These are phyloP conservation scores for Siniperca undulata DNA, from an alignment of 2,797 vertebrate genomes.

Conservation along the genomic window DNA sequence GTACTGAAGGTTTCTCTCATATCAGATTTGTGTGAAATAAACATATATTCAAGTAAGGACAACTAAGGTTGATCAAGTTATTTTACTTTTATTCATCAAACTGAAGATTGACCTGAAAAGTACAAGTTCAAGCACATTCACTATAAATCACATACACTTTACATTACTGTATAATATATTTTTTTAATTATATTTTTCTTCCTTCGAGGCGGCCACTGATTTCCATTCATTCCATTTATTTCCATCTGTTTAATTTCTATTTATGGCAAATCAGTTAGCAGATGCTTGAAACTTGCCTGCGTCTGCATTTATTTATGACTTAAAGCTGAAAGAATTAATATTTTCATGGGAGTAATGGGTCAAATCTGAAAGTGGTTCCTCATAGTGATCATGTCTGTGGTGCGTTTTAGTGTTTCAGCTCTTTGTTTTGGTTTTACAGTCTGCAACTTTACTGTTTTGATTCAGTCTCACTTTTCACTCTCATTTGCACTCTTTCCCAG, in stretches of 20 bases:
- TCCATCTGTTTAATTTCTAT: slow-evolving; percentile 1
- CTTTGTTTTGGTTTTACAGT: neutral
- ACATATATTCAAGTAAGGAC: neutral
- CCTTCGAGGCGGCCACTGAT: neutral
- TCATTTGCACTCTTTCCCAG: neutral
- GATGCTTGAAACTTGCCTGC: neutral
- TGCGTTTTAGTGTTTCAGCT: neutral
- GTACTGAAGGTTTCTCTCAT: neutral
- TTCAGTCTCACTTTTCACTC: neutral
- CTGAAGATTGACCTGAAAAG: neutral
- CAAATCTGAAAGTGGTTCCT: neutral
- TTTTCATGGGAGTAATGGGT: neutral
- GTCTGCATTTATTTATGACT: neutral
- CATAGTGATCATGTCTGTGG: neutral
- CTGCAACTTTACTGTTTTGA: neutral
- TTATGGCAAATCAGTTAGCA: neutral
- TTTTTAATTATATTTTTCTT: neutral
- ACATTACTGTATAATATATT: neutral
- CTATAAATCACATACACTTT: slow-evolving; percentile 3
- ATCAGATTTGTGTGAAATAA: neutral
- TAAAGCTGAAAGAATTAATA: neutral
- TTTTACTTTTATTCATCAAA: neutral
- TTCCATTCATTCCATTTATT: neutral
- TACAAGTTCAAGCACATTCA: slow-evolving; percentile 1
- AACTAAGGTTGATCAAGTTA: neutral